Evolutionary conservation across 2,888 invertebrate genomes (phyloP), one percentile per base, ranked within the genome.

Genomic region (Chorisops tibialis): DNA sequence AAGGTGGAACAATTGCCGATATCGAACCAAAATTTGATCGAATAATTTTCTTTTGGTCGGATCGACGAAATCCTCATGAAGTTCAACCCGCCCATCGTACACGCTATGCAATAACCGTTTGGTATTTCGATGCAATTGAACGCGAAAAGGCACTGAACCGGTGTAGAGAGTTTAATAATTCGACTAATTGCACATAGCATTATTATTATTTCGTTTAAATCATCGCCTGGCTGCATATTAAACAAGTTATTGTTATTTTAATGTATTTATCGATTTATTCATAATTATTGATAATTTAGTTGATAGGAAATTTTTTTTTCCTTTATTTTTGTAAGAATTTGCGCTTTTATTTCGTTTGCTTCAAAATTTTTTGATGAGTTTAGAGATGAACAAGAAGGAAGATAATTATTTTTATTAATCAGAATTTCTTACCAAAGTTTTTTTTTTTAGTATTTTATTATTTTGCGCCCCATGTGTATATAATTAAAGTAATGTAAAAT

Each of bases 1-100:
- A 91, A 24, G 85, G 85, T 78, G 84, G 85, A 38, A 87, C 91
- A 69, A 91, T 89, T 59, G 95, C 95, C 0, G 90, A 95, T 73
- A 93, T 98, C 71, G 94, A 91, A 73, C 97, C 97, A 0, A 81
- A 90, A 59, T 96, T 96, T 78, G 96, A 98, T 78, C 81, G 96
- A 63, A 85, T 97, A 76, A 81, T 97, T 70, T 96, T 96, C 80
- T 98, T 98, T 82, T 98, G 97, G 97, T 97, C 97, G 0, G 97
- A 97, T 73, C 82, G 92, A 70, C 83, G 97, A 68, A 97, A 96
- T 80, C 97, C 97, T 0, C 97, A 97, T 74, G 97, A 97, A 81
- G 97, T 98, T 1, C 91, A 94, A 76, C 96, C 96, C 2, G 89
- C 96, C 0, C 91, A 83, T 74, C 85, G 86, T 72, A 94, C 94